Evolutionary conservation across 2,797 vertebrate species (phyloP).

Genomic region (Sebastiscus tertius): DNA sequence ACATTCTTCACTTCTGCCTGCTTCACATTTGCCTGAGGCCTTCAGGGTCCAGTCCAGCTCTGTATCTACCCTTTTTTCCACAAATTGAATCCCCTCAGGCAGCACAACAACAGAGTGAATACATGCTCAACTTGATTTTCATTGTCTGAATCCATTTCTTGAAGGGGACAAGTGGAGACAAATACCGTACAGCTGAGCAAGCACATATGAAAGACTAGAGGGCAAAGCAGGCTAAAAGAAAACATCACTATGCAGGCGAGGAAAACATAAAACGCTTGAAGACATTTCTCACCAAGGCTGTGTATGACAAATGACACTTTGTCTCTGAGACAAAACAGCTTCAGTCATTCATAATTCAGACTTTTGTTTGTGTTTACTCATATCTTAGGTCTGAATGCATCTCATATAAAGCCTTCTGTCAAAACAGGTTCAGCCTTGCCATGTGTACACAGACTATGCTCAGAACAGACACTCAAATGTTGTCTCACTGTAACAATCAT

Average conservation of each 20-base stretch:
- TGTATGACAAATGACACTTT: not conserved
- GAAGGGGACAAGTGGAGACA: not conserved
- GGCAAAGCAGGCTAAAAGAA: not conserved
- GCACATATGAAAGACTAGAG: not conserved
- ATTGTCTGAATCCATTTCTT: conserved; percentile 15
- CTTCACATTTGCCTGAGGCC: conserved; percentile 8
- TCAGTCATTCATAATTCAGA: not conserved
- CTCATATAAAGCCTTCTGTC: not conserved
- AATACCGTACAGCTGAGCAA: conserved; percentile 13
- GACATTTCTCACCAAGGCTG: not conserved
- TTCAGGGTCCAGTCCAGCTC: conserved; percentile 6
- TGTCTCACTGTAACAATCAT: not conserved
- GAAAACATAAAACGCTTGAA: not conserved
- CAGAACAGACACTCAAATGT: not conserved
- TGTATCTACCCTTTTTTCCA: not conserved
- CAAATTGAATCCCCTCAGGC: conserved; percentile 29
- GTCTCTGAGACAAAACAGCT: not conserved
- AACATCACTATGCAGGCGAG: not conserved
- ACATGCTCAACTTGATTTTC: conserved; percentile 20
- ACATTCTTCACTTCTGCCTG: not conserved
- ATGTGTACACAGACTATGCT: not conserved
- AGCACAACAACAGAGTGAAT: conserved; percentile 11
- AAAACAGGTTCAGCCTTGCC: not conserved
- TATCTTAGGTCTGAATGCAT: not conserved
- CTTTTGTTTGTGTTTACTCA: not conserved